These are phyloP conservation scores for Taeniopygia guttata DNA, from an alignment of 2,797 vertebrate genomes.

Conservation along the genomic window DNA sequence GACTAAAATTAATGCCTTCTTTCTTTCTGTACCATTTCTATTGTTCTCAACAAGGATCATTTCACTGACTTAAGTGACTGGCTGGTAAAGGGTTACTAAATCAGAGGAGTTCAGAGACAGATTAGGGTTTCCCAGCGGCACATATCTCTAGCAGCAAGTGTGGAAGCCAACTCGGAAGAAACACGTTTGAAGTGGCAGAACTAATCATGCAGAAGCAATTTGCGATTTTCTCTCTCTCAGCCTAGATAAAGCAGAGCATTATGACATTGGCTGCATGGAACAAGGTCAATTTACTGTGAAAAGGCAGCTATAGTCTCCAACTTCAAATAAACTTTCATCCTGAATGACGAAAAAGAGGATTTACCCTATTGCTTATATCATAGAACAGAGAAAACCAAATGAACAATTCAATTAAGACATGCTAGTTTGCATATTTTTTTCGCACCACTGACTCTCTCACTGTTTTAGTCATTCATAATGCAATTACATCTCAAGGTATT, in stretches of 20 bases:
- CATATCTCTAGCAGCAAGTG: conserved; percentile 76
- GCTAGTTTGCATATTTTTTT: background rate
- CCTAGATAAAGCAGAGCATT: conserved; percentile 79
- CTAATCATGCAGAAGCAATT: conserved; percentile 84
- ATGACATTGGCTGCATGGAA: conserved; percentile 74
- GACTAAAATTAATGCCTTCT: background rate
- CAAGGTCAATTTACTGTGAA: conserved; percentile 85
- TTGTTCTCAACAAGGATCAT: background rate
- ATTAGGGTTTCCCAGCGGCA: conserved; percentile 76
- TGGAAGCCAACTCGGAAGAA: conserved; percentile 78
- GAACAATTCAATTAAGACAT: conserved; percentile 61
- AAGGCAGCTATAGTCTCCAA: conserved; percentile 74
- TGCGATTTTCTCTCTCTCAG: conserved; percentile 77
- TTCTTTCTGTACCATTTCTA: background rate
- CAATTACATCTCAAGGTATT: conserved; percentile 47
- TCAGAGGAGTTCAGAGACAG: conserved; percentile 64
- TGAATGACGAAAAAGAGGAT: conserved; percentile 64
- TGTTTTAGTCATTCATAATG: conserved; percentile 44
- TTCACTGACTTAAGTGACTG: background rate
- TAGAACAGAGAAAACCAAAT: conserved; percentile 57
- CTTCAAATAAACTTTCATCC: conserved; percentile 80
- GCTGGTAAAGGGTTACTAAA: conserved; percentile 76
- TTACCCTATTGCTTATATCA: conserved; percentile 59
- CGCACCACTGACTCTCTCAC: background rate
- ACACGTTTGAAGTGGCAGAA: conserved; percentile 83